Base-by-base conservation (phyloP, 2,797 vertebrate species). In the Hozukius guyotensis region DNA sequence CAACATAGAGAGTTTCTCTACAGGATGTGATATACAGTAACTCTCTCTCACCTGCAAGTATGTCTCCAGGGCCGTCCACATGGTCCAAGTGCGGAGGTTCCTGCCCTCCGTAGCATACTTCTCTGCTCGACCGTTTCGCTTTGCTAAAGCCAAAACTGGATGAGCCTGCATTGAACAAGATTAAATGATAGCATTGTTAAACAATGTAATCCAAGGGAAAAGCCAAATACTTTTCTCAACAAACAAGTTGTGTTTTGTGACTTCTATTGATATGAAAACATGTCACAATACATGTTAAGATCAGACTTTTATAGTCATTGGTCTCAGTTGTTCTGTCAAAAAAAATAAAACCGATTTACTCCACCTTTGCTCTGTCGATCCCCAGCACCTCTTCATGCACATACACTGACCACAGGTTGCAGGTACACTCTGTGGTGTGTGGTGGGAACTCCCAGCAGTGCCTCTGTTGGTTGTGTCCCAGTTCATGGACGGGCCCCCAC, bases 31-130 rank as follows among this genome's bases (percentile, higher is more conserved):
- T 46, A 16, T 1, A 62, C 0, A 18, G 6, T 4, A 10, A 60
- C 4, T 65, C 5, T 90, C 93, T 74, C 42, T 91, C 91, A 97
- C 97, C 97, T 98, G 97, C 56, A 98, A 81, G 56, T 98, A 98
- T 0, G 97, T 98, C 87, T 98, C 97, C 94, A 98, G 92, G n/a
- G 97, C 96, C 22, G 94, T 94, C 96, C 96, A 98, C 36, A 96
- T 0, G 0, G 6, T 4, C 97, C 97, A 98, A 31, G 77, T 2
- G 1, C 36, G 2, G 2, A 97, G 90, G 0, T 91, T 87, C 42
- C 89, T 91, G 0, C 96, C 96, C 5, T 79, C 92, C 12, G 85
- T 75, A 8, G 89, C 69, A 27, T 95, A 95, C 0, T 32, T 0
- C 64, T 77, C 61, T 27, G 90, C 79, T 38, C 95, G 92, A 25